Conservation (phyloP, 2,797 vertebrate species). For the Bufotes viridis region DNA sequence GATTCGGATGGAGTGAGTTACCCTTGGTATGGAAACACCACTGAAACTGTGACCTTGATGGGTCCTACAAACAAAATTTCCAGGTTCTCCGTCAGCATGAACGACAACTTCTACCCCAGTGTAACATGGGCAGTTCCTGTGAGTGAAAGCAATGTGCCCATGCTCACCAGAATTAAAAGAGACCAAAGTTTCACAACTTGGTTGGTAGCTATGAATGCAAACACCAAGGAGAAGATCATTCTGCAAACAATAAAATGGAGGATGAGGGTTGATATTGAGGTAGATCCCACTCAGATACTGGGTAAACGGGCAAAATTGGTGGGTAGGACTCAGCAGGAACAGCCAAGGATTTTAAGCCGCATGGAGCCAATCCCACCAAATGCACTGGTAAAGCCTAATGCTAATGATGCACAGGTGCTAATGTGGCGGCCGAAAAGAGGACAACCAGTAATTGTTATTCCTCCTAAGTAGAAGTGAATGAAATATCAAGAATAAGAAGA, state of each 20-base stretch:
- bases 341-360: conserved; percentile 90
- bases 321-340: conserved; percentile 92
- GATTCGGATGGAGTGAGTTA: conserved; percentile 98
- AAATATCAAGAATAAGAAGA: not conserved
- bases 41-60: conserved; percentile 92
- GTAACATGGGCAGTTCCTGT: conserved; percentile 98
- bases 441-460: conserved; percentile 90
- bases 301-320: conserved; percentile 89
- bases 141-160: conserved; percentile 91
- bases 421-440: conserved; percentile 98
- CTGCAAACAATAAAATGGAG: conserved; percentile 98
- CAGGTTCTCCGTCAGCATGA: conserved; percentile 96
- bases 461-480: conserved; percentile 84
- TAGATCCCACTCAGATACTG: conserved; percentile 89
- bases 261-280: conserved; percentile 93
- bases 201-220: conserved; percentile 95
- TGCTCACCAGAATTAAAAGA: conserved; percentile 93
- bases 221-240: conserved; percentile 92
- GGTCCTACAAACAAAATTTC: conserved; percentile 94
- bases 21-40: conserved; percentile 98
- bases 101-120: conserved; percentile 98
- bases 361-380: conserved; percentile 96
- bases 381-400: conserved; percentile 93
- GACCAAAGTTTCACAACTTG: conserved; percentile 99
- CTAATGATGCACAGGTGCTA: conserved; percentile 96